Conservation (phyloP, 2,113 vertebrate genomes). For the Zosterops japonicus region DNA sequence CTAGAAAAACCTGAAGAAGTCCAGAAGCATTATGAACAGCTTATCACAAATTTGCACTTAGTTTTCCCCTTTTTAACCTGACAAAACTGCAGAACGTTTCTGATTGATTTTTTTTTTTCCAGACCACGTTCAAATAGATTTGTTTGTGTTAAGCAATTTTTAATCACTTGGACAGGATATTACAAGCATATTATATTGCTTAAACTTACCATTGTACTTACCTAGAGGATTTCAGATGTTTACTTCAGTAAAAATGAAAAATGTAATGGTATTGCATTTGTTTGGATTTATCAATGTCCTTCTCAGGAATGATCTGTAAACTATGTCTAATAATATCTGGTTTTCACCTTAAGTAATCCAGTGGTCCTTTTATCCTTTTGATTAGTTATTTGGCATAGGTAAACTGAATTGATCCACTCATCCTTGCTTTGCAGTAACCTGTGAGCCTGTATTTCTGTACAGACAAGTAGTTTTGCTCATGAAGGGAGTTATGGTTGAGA, state of each 20-base stretch:
- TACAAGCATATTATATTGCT: not conserved
- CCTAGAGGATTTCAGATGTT: not conserved
- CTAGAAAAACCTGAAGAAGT: not conserved
- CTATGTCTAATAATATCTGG: not conserved
- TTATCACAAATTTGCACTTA: not conserved
- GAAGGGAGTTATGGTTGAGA: not conserved
- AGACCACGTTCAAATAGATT: not conserved
- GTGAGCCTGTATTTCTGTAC: not conserved
- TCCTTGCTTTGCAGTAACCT: not conserved
- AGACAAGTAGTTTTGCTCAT: not conserved
- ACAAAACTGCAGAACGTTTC: not conserved
- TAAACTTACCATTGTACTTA: not conserved
- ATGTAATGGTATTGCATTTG: not conserved
- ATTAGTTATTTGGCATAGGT: not conserved
- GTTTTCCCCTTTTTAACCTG: not conserved
- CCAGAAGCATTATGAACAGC: not conserved
- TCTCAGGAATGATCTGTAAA: not conserved
- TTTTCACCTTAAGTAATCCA: not conserved
- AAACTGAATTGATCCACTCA: not conserved
- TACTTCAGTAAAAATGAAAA: not conserved
- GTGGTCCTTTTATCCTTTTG: not conserved
- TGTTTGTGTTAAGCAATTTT: not conserved
- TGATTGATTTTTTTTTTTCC: not conserved
- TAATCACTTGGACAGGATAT: not conserved
- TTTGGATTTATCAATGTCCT: not conserved